A percentile compares a stretch with the other conserved stretches of the same genome.
Conservation (phyloP, 1,140 invertebrate species). For the Rhopalosiphum maidis region DNA sequence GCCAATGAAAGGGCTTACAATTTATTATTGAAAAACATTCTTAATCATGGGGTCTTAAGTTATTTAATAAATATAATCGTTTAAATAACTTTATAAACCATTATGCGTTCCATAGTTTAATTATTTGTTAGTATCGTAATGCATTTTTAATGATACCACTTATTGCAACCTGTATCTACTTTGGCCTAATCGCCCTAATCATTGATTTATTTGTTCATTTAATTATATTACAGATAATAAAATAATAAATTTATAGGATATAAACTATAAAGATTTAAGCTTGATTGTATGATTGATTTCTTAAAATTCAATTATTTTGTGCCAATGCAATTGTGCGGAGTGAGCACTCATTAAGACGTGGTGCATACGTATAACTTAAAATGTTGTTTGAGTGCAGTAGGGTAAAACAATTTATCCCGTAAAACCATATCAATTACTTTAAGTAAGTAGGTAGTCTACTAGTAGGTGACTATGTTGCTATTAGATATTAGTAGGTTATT, state of each 20-base stretch:
- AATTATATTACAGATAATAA: not conserved
- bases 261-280: not conserved
- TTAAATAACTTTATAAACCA: not conserved
- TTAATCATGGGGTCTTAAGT: not conserved
- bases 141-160: not conserved
- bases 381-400: too few relatives aligned
- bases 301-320: not conserved
- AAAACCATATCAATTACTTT: too few relatives aligned
- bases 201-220: not conserved
- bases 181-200: not conserved
- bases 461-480: too few relatives aligned
- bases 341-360: too few relatives aligned
- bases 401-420: too few relatives aligned
- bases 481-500: too few relatives aligned
- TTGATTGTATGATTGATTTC: not conserved
- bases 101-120: not conserved
- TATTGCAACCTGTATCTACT: not conserved
- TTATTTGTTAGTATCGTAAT: not conserved
- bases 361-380: too few relatives aligned
- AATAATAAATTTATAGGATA: not conserved
- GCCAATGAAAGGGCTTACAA: not conserved
- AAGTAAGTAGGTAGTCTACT: too few relatives aligned
- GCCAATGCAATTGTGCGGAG: too few relatives aligned
- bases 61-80: not conserved
- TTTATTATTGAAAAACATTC: not conserved